These are phyloP conservation scores for Empis livida DNA, from an alignment of 2,888 invertebrate genomes.

Conservation along the genomic window DNA sequence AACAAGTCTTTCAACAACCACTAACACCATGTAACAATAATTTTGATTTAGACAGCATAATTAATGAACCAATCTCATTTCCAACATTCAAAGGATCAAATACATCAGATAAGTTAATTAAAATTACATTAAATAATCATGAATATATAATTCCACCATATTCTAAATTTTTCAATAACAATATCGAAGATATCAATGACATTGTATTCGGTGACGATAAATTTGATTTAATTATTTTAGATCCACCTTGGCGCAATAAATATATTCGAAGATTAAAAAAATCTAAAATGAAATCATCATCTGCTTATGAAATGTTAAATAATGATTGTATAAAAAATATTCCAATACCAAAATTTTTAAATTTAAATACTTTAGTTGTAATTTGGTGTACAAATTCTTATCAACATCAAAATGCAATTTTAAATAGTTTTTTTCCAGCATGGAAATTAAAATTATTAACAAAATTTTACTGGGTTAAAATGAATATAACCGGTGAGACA, in stretches of 20 bases:
- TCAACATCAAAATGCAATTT: conserved; percentile 53
- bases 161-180: conserved; percentile 53
- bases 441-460: conserved; percentile 64
- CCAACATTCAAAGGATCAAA: conserved; percentile 46
- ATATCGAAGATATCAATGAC: conserved; percentile 45
- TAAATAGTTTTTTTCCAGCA: conserved; percentile 56
- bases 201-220: conserved; percentile 38
- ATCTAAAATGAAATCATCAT: conserved; percentile 42
- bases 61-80: conserved; percentile 10
- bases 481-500: conserved; percentile 50
- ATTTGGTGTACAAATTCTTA: conserved; percentile 89
- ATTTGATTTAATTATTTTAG: conserved; percentile 75
- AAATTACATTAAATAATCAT: conserved; percentile 37
- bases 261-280: conserved; percentile 71
- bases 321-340: conserved; percentile 59
- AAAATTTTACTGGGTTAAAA: conserved; percentile 71
- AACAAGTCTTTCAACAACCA: no score
- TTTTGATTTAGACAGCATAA: background rate
- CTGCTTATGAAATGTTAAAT: conserved; percentile 60
- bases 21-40: background rate
- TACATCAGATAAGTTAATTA: conserved; percentile 37
- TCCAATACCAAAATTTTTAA: conserved; percentile 51
- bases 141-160: conserved; percentile 52
- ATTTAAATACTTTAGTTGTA: conserved; percentile 53
- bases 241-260: conserved; percentile 96